phyloP scores from a whole-genome alignment of 2,888 invertebrate species.

The Hartigia nigra region DNA sequence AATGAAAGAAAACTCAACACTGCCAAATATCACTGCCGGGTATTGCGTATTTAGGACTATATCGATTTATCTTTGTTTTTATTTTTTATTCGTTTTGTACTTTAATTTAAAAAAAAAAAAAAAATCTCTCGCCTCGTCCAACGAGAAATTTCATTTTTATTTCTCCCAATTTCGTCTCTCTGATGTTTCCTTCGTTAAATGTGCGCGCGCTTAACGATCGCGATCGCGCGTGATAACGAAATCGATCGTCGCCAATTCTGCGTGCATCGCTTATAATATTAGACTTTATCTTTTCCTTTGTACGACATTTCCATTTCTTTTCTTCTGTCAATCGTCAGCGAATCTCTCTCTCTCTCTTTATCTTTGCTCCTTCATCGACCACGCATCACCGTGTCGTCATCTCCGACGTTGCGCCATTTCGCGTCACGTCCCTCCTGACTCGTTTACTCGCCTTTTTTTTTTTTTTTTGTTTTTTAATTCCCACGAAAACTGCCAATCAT shows the following conservation, averaged over 20 bases:
- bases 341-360: not conserved
- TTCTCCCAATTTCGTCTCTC: not conserved
- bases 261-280: not conserved
- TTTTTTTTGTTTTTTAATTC: too few species aligned
- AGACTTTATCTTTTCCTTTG: not conserved
- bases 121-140: not conserved
- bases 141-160: not conserved
- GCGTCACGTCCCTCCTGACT: not conserved
- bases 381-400: constrained; percentile 10
- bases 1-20: constrained; percentile 37
- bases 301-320: not conserved
- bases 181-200: not conserved
- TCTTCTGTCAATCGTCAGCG: not conserved
- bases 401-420: constrained; percentile 4
- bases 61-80: constrained; percentile 4
- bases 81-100: constrained; percentile 15
- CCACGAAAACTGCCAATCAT: constrained; percentile 9
- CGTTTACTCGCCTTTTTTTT: not conserved
- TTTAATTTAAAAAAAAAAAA: not conserved
- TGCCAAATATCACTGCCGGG: constrained; percentile 41
- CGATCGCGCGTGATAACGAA: not conserved
- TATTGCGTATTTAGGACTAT: constrained; percentile 8
- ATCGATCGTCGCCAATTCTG: not conserved
- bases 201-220: not conserved
- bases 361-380: not conserved